Percentiles rank a stretch among this genome's conserved stretches.
Evolutionary conservation across 2,797 vertebrate genomes (phyloP).

Genomic region (Tangara arthus): DNA sequence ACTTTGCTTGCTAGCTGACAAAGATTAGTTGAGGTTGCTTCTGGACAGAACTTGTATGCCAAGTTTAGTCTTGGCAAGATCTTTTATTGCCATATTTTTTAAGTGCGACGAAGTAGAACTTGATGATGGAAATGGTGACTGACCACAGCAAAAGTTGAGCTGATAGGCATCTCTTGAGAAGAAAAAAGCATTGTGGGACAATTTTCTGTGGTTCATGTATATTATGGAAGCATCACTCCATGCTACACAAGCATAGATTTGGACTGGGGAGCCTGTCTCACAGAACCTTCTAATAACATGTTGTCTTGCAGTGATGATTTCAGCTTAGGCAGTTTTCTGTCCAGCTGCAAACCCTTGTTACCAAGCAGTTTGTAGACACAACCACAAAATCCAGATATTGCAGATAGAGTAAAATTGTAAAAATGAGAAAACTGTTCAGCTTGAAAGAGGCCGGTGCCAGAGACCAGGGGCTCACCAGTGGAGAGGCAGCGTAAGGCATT

Average conservation of each 20-base stretch:
- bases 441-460: neutral
- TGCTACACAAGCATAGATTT: neutral
- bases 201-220: neutral
- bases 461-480: neutral
- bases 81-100: slow-evolving; percentile 37
- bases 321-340: neutral
- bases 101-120: neutral
- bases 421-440: neutral
- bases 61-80: slow-evolving; percentile 31
- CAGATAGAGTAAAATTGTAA: neutral
- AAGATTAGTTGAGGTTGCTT: slow-evolving; percentile 39
- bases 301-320: neutral
- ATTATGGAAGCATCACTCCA: neutral
- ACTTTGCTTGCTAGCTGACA: neutral
- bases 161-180: neutral
- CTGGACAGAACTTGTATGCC: slow-evolving; percentile 1
- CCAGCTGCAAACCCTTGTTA: slow-evolving; percentile 1
- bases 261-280: neutral
- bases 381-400: neutral
- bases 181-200: neutral
- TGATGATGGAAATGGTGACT: slow-evolving; percentile 41
- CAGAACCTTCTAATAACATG: neutral
- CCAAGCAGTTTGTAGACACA: neutral
- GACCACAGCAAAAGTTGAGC: neutral
- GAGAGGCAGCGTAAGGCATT: neutral